These are phyloP conservation scores for Neogobius melanostomus DNA, from an alignment of 2,113 vertebrate genomes.

Conservation along the genomic window DNA sequence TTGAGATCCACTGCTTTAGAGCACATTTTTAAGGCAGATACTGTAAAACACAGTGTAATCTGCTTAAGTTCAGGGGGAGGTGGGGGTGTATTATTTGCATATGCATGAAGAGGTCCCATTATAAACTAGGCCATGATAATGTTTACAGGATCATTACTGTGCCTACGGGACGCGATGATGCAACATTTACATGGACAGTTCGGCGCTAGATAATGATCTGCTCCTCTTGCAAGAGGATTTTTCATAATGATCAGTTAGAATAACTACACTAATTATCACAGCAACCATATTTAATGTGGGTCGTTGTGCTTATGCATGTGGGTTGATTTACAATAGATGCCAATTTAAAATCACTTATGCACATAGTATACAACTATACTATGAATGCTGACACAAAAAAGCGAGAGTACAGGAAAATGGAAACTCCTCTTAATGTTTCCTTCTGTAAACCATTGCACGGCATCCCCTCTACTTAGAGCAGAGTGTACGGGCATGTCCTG, in stretches of 20 bases:
- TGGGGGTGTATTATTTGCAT: conserved; percentile 40
- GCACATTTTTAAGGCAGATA: too few species aligned
- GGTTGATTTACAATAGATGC: neutral
- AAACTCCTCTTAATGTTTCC: neutral
- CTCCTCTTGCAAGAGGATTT: too few species aligned
- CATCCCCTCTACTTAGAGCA: neutral
- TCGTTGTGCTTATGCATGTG: too few species aligned
- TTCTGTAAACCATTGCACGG: too few species aligned
- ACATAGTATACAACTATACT: neutral
- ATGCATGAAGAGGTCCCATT: conserved; percentile 25
- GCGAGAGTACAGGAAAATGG: too few species aligned
- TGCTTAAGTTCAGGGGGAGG: too few species aligned
- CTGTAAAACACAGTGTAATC: too few species aligned
- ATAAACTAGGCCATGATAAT: conserved; percentile 58
- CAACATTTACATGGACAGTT: conserved; percentile 4
- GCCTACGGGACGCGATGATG: conserved; percentile 2
- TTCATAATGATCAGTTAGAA: too few species aligned
- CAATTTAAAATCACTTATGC: neutral
- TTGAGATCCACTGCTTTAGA: too few species aligned
- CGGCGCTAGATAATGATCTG: neutral
- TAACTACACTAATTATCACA: too few species aligned
- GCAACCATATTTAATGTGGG: too few species aligned
- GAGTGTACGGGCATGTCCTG: neutral
- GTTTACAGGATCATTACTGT: conserved; percentile 13
- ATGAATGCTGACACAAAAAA: neutral